A percentile compares a stretch with the other conserved stretches of the same genome.
Evolutionary conservation across 2,888 invertebrate genomes (phyloP).

Genomic region (Drosophila formosana): DNA sequence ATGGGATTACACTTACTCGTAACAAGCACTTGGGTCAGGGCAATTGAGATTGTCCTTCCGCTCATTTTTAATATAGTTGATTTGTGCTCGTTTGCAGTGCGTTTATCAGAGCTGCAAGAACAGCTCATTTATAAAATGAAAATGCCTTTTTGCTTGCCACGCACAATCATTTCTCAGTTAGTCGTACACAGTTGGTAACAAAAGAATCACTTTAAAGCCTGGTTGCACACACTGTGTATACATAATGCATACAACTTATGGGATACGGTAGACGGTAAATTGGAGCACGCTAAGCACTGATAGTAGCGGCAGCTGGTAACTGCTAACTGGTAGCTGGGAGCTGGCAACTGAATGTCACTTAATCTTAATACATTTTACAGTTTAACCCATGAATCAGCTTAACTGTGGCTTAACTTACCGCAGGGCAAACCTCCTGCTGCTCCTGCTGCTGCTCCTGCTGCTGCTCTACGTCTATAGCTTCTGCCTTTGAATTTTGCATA

Average conservation of each 20-base stretch:
- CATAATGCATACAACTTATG: conserved; percentile 45
- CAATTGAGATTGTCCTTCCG: background rate
- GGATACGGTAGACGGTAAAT: background rate
- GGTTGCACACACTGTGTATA: conserved; percentile 42
- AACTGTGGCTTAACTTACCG: conserved; percentile 69
- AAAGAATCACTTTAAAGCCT: conserved; percentile 41
- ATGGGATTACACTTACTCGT: background rate
- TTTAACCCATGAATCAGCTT: conserved; percentile 79
- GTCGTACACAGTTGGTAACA: conserved; percentile 45
- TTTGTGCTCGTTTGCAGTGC: conserved; percentile 2
- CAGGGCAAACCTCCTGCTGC: conserved; percentile 45
- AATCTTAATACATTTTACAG: conserved; percentile 78
- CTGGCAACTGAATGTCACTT: conserved; percentile 63
- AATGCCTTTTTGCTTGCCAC: background rate
- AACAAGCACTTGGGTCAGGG: conserved; percentile 2
- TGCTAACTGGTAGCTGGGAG: conserved; percentile 33
- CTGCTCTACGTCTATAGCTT: background rate
- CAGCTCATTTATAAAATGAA: conserved; percentile 17
- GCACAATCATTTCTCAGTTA: conserved; percentile 34
- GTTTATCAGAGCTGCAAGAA: background rate
- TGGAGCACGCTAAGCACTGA: conserved; percentile 27
- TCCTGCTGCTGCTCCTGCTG: conserved; percentile 6
- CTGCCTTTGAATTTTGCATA: conserved; percentile 51
- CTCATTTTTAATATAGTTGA: background rate
- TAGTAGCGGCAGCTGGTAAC: conserved; percentile 29